Evolutionary conservation across 1,140 invertebrate genomes (phyloP).

Genomic region (Caenorhabditis inopinata): DNA sequence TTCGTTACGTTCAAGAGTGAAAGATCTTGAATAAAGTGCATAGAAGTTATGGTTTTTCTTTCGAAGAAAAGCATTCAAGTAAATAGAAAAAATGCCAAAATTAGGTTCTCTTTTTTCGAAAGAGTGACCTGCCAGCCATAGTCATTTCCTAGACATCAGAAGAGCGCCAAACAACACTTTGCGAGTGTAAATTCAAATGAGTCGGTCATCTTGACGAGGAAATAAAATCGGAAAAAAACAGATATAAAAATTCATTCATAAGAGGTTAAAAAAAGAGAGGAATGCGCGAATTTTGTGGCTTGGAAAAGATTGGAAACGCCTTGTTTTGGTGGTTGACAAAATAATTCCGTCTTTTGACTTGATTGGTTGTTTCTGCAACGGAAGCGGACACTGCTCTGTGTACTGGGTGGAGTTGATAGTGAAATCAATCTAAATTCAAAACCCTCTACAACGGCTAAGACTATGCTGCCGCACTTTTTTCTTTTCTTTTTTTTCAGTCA

Average conservation of each 20-base stretch:
- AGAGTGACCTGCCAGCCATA: neutral
- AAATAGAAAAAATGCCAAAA: neutral
- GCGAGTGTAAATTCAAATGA: conserved; percentile 11
- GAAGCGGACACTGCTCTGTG: neutral
- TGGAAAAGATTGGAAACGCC: too few species aligned
- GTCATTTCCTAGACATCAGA: conserved; percentile 3
- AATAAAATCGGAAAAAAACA: neutral
- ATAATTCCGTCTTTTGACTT: neutral
- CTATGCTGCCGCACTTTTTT: neutral
- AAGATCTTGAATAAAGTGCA: too few species aligned
- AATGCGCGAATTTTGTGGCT: too few species aligned
- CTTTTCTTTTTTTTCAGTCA: neutral
- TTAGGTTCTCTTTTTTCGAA: neutral
- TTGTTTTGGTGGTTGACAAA: conserved; percentile 3
- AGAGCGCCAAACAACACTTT: neutral
- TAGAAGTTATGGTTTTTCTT: neutral
- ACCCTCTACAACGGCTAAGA: neutral
- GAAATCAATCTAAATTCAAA: neutral
- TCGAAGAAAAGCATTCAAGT: neutral
- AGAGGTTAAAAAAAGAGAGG: neutral
- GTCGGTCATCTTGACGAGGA: neutral
- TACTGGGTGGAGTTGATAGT: too few species aligned
- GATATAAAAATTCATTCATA: neutral
- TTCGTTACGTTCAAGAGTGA: too few species aligned
- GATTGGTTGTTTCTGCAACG: conserved; percentile 11